Evolutionary conservation across 1,140 invertebrate genomes (phyloP).

Genomic region (Megalonaias nervosa): DNA sequence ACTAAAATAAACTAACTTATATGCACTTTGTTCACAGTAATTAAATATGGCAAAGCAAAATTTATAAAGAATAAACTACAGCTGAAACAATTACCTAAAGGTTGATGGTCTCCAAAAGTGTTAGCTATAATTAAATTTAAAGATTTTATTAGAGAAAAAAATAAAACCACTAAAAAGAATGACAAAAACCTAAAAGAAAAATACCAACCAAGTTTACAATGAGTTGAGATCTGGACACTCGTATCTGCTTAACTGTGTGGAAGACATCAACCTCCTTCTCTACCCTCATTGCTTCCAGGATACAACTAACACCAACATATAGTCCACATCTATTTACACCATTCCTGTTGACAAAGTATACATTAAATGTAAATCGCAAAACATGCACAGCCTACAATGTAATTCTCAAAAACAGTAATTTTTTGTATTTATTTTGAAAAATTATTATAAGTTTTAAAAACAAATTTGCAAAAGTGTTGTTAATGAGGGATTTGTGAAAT

Average conservation of each 20-base stretch:
- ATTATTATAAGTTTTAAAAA: background rate
- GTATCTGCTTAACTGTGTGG: slow-evolving; percentile 45
- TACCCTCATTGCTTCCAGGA: slow-evolving; percentile 40
- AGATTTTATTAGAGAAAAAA: no score
- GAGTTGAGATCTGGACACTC: slow-evolving; percentile 38
- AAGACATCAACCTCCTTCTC: slow-evolving; percentile 48
- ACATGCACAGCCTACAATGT: background rate
- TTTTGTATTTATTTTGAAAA: background rate
- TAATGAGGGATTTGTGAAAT: background rate
- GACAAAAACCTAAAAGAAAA: background rate
- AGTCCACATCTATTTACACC: slow-evolving; percentile 44
- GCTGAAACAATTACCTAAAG: no score
- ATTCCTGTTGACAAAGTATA: slow-evolving; percentile 29
- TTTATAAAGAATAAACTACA: no score
- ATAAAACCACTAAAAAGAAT: no score
- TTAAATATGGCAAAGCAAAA: no score
- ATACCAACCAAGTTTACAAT: slow-evolving; percentile 16
- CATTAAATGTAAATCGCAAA: no score
- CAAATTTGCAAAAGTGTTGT: background rate
- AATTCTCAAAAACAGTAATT: background rate
- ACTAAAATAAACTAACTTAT: no score
- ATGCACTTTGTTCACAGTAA: no score
- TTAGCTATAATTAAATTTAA: no score
- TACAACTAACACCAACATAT: slow-evolving; percentile 43
- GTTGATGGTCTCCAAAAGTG: no score